phyloP scores from a whole-genome alignment of 2,113 vertebrate genomes.

The Phasianus colchicus region DNA sequence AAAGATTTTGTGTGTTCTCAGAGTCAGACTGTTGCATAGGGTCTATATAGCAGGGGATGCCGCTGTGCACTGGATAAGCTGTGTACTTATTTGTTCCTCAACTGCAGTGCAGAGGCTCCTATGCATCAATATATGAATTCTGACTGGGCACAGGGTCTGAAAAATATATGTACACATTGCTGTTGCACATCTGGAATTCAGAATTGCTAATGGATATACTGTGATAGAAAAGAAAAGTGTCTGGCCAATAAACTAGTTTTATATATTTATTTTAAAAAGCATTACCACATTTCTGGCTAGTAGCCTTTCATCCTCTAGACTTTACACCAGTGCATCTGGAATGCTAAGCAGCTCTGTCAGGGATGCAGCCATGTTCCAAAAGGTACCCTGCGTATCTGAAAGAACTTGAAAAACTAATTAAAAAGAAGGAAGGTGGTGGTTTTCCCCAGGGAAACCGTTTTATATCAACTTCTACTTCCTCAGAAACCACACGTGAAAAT shows the following conservation, averaged over 20 bases:
- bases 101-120: constrained; percentile 49
- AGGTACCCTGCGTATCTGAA: not conserved
- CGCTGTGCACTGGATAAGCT: constrained; percentile 39
- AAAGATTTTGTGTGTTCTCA: not conserved
- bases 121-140: constrained; percentile 42
- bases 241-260: constrained; percentile 72
- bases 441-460: not conserved
- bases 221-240: constrained; percentile 71
- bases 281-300: constrained; percentile 73
- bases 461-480: not conserved
- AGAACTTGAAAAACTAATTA: constrained; percentile 28
- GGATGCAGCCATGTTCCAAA: constrained; percentile 14
- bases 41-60: constrained; percentile 1
- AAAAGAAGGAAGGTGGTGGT: constrained; percentile 9
- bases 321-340: constrained; percentile 69
- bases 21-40: not conserved
- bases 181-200: constrained; percentile 73
- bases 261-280: constrained; percentile 72
- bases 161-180: constrained; percentile 47
- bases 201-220: constrained; percentile 70
- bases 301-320: constrained; percentile 57
- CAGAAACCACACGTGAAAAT: not conserved
- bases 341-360: constrained; percentile 61
- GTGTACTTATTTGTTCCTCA: constrained; percentile 21
- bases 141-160: constrained; percentile 55